A percentile compares a stretch with the other conserved stretches of the same genome.
These are phyloP conservation scores for Numida meleagris DNA, from an alignment of 2,113 vertebrate species.

Conservation along the genomic window DNA sequence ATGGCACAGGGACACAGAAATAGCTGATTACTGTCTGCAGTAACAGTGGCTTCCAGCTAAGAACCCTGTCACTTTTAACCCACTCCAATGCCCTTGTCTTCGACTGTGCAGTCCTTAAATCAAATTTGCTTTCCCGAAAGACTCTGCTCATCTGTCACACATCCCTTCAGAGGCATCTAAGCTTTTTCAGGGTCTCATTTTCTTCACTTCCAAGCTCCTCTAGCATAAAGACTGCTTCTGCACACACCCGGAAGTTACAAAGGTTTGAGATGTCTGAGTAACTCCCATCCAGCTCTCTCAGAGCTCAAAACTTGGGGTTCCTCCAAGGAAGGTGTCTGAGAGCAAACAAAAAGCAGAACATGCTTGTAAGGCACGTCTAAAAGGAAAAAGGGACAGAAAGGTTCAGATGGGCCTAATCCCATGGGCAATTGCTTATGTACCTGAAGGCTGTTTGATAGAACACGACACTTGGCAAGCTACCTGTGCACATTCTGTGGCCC, in stretches of 20 bases:
- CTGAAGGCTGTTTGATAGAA: neutral
- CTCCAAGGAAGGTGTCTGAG: neutral
- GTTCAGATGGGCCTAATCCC: neutral
- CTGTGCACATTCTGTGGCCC: neutral
- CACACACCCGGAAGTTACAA: neutral
- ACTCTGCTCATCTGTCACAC: neutral
- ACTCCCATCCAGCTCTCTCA: neutral
- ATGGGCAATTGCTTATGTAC: neutral
- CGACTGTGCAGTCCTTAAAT: accelerated
- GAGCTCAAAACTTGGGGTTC: neutral
- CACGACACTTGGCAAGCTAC: neutral
- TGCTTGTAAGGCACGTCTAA: neutral
- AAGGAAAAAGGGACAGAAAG: neutral
- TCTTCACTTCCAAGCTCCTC: neutral
- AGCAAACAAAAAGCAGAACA: neutral
- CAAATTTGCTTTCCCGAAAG: neutral
- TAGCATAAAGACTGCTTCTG: neutral
- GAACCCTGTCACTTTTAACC: neutral
- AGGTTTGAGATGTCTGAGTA: neutral
- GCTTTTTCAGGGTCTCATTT: neutral
- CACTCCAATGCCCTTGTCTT: neutral
- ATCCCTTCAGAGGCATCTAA: neutral
- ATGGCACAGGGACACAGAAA: neutral
- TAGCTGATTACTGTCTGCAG: neutral
- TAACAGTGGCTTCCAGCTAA: neutral